Base-by-base conservation (phyloP, 2,888 invertebrate species). In the Cephalotes varians region DNA sequence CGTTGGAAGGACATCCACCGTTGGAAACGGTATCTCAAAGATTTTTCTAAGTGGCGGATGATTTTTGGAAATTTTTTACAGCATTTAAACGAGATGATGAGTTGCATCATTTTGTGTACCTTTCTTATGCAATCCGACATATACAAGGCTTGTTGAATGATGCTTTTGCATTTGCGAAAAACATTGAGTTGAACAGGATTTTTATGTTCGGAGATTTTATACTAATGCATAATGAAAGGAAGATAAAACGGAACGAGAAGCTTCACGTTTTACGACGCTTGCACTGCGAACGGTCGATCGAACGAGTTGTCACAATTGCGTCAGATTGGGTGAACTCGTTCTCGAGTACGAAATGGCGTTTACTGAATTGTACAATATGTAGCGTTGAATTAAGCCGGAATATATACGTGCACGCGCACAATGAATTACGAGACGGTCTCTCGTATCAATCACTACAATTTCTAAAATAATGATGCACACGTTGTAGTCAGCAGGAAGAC, bases 321-420 rank as follows among this genome's bases (percentile, higher is more conserved):
- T 34, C 34, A 37, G 25, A 47, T 62, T 60, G 34, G 9, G 0
- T 10, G 21, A 49, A 25, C 34, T 37, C 15, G 49, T 74, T 64
- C 5, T 25, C n/a, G 28, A 76, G 81, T 21, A 76, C 69, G 62
- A 62, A 84, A 84, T 65, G 31, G 54, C 15, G 76, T 89, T 87
- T 84, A 82, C 65, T 85, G 86, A 88, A 87, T 82, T 88, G 87
- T 87, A 89, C 87, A 88, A 87, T 87, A 81, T 56, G 47, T 87
- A 82, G 81, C 54, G 12, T 85, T 86, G 51, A 84, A 85, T 85
- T 81, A 84, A 83, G 79, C 34, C 21, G 83, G 71, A 79, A 34
- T 69, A 49, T 31, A 21, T 51, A 80, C 81, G 65, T 87, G 79
- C 83, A 85, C 79, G 84, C 84, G 84, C 85, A 84, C 85, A 65